Evolutionary conservation across 1,140 invertebrate species (phyloP).

Genomic region (Marisa cornuarietis): DNA sequence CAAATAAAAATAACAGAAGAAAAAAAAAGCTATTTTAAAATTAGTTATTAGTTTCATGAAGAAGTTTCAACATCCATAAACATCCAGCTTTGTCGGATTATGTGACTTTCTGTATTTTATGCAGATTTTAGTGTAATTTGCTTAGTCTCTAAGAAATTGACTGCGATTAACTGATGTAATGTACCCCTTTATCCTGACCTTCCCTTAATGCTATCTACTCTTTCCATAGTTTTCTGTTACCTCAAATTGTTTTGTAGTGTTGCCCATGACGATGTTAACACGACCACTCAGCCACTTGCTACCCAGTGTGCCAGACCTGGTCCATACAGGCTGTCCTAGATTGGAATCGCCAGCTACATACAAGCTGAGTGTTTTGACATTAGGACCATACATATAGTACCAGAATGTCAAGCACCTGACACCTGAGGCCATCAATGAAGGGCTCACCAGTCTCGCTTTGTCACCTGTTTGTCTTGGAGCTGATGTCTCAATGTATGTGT

Average conservation of each 20-base stretch:
- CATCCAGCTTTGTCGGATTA: not conserved
- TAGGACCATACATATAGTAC: slow-evolving; percentile 42
- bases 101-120: no score
- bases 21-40: not conserved
- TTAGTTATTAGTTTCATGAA: not conserved
- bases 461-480: slow-evolving; percentile 28
- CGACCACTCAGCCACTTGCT: slow-evolving; percentile 53
- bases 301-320: slow-evolving; percentile 53
- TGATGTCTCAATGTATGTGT: slow-evolving; percentile 40
- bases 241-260: slow-evolving; percentile 3
- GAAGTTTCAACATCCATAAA: slow-evolving; percentile 1
- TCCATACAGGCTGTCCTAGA: slow-evolving; percentile 36
- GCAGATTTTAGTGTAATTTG: no score
- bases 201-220: no score
- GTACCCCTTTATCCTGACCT: no score
- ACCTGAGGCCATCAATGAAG: slow-evolving; percentile 60
- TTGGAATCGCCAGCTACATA: slow-evolving; percentile 27
- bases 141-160: no score
- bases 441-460: slow-evolving; percentile 30
- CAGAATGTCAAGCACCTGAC: slow-evolving; percentile 47
- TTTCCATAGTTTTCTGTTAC: not conserved
- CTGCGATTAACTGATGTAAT: no score
- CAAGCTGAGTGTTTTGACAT: slow-evolving; percentile 43
- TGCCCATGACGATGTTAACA: slow-evolving; percentile 34
- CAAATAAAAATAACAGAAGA: not conserved